phyloP scores from a whole-genome alignment of 2,888 invertebrate species.

The Shargacucullia verbasci region DNA sequence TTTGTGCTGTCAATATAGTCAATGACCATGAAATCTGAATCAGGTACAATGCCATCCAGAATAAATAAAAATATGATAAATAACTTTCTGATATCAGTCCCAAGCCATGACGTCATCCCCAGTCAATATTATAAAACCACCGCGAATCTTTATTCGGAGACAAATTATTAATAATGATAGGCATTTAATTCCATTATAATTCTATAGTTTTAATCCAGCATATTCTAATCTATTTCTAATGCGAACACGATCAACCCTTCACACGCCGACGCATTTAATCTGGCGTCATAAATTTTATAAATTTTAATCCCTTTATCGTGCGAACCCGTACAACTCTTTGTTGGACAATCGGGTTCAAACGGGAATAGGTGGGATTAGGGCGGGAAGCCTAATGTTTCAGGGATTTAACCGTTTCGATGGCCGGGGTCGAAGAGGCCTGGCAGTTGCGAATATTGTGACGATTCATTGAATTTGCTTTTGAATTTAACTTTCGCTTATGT shows the following conservation, averaged over 20 bases:
- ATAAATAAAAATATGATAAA: too few relatives aligned
- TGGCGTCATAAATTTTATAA: constrained; percentile 77
- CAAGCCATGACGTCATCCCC: too few relatives aligned
- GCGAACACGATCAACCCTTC: constrained; percentile 60
- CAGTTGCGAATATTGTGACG: constrained; percentile 59
- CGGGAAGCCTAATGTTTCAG: constrained; percentile 66
- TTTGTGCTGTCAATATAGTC: too few relatives aligned
- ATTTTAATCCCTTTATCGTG: constrained; percentile 85
- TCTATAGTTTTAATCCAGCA: constrained; percentile 24
- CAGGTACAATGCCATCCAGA: too few relatives aligned
- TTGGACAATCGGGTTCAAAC: constrained; percentile 63
- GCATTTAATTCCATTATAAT: constrained; percentile 19
- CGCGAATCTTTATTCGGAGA: neutral
- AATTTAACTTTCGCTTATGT: constrained; percentile 18
- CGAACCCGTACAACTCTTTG: constrained; percentile 74
- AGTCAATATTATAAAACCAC: too few relatives aligned
- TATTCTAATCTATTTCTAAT: constrained; percentile 50
- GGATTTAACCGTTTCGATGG: constrained; percentile 51
- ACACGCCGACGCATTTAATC: constrained; percentile 66
- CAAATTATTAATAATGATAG: neutral
- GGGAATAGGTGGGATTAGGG: constrained; percentile 70
- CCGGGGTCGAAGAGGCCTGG: constrained; percentile 38
- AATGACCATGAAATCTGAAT: too few relatives aligned
- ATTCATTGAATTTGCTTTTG: constrained; percentile 61
- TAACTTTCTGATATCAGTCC: too few relatives aligned